Evolutionary conservation across 1,140 invertebrate species (phyloP), one percentile per base, ranked within the genome.

Genomic region (Archivesica marissinica): DNA sequence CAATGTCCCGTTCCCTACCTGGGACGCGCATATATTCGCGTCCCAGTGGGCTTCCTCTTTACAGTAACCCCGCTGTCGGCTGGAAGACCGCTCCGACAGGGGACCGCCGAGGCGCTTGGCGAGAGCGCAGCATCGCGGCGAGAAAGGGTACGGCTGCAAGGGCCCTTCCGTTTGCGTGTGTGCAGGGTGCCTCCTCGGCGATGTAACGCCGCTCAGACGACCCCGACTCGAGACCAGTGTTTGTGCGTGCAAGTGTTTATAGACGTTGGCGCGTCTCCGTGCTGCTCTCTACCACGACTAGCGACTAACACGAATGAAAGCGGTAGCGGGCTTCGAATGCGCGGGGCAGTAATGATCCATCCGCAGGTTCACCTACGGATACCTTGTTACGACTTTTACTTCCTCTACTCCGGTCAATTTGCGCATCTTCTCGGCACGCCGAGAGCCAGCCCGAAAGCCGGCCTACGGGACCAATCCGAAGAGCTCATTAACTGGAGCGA

Each of bases 351-450:
- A 91, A 96, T 97, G 96, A 97, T 97, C 96, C 96, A 96, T 96
- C 96, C 96, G 96, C 96, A 96, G 96, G 96, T 97, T 97, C 96
- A 96, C 96, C 96, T 96, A 97, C 96, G 96, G 96, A 96, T 96
- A 97, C 96, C 96, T 96, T 97, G 96, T 97, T 97, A 97, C 96
- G 96, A 96, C 96, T 97, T 97, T 96, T 96, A 96, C 96, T 96
- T 96, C 96, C 96, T 96, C 96, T 96, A 96, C 96, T 96, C 96
- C 95, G 95, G 95, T 95, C 95, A 96, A 95, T 96, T 96, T 94
- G 95, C 94, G 94, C 95, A 95, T 94, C 95, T 96, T 96, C 50
- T 88, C 87, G 86, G 75, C 74, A 54, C 94, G 17, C 94, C 95
- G 92, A 94, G 93, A 94, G 94, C 93, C 92, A 94, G 68, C 61